A percentile compares a stretch with the other conserved stretches of the same genome.
Conservation (phyloP, 2,888 invertebrate genomes). For the Sphinx pinastri region DNA sequence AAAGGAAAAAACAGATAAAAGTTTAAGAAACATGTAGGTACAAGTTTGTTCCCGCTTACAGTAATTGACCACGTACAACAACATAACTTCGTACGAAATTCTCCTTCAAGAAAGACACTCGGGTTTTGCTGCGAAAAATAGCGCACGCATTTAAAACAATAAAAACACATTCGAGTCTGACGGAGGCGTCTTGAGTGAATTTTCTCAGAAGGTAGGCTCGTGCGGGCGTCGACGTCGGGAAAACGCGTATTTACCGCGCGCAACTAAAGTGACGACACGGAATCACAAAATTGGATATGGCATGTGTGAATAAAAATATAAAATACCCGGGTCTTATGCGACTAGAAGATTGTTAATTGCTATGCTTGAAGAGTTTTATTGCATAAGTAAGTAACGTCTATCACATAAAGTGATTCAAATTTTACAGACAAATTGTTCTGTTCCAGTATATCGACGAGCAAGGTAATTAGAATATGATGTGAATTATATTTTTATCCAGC, state of each 20-base stretch:
- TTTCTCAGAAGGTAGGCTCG: slow-evolving; percentile 55
- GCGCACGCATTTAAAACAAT: slow-evolving; percentile 78
- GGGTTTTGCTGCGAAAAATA: slow-evolving; percentile 66
- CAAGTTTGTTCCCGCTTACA: slow-evolving; percentile 48
- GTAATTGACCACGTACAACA: slow-evolving; percentile 66
- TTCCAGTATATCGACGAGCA: background rate
- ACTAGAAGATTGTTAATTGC: too few relatives aligned
- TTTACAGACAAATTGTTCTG: too few relatives aligned
- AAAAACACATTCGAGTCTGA: slow-evolving; percentile 70
- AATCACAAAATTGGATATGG: slow-evolving; percentile 47
- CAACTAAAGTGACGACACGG: slow-evolving; percentile 32
- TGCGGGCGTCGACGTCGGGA: slow-evolving; percentile 37
- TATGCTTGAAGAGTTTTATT: too few relatives aligned
- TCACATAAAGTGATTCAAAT: background rate
- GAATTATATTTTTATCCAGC: slow-evolving; percentile 26
- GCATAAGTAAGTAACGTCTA: too few relatives aligned
- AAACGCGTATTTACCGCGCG: slow-evolving; percentile 50
- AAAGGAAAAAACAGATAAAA: slow-evolving; percentile 40
- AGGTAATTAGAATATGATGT: slow-evolving; percentile 28
- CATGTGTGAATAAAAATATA: slow-evolving; percentile 29
- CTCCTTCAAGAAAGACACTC: slow-evolving; percentile 50
- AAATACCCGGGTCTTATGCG: too few relatives aligned
- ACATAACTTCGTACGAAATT: slow-evolving; percentile 64
- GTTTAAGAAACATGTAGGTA: slow-evolving; percentile 42
- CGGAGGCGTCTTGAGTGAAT: slow-evolving; percentile 71